Base-by-base conservation (phyloP, 2,797 vertebrate species). In the Knipowitschia caucasica region DNA sequence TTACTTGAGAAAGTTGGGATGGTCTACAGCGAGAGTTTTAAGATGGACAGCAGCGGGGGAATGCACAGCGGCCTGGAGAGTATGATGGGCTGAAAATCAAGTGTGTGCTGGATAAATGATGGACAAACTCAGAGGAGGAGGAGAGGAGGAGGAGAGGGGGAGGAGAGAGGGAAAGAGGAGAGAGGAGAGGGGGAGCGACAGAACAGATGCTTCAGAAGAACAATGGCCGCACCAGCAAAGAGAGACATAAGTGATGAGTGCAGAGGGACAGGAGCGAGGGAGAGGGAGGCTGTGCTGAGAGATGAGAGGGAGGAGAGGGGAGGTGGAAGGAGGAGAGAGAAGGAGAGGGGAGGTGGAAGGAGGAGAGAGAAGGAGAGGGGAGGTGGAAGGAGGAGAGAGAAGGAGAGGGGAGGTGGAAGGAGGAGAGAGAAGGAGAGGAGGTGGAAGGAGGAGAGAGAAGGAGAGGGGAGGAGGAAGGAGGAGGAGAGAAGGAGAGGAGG, bases 221-320 rank as follows among this genome's bases (percentile, higher is more conserved):
- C 77, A 84, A 82, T 77, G 78, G 59, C 65, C 65, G 69, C 49
- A 67, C 59, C 6, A 20, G 27, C 17, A 75, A 72, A 63, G 31
- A 74, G 57, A 68, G 78, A 71, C 55, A 61, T 76, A 75, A 80
- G 75, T 74, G 78, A 86, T 79, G 80, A 71, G 43, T n/a, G 40
- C 62, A 21, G 75, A 76, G 57, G 57, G 74, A 69, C 50, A 35
- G 59, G 55, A 72, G 71, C 26, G 62, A 42, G 67, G 30, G 70
- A 75, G 71, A 75, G 69, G 74, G 71, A 78, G 69, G 60, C 69
- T 68, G 64, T 54, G 78, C 80, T 80, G 76, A 82, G 77, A 81
- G 81, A 86, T 78, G 69, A 53, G 15, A 60, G 61, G 74, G 17
- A 38, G 20, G 39, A 6, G 27, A 60, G 60, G 58, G 46, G 73